Evolutionary conservation across 1,140 invertebrate species (phyloP), one percentile per base, ranked within the genome.

Genomic region (Probaryconus sp.): DNA sequence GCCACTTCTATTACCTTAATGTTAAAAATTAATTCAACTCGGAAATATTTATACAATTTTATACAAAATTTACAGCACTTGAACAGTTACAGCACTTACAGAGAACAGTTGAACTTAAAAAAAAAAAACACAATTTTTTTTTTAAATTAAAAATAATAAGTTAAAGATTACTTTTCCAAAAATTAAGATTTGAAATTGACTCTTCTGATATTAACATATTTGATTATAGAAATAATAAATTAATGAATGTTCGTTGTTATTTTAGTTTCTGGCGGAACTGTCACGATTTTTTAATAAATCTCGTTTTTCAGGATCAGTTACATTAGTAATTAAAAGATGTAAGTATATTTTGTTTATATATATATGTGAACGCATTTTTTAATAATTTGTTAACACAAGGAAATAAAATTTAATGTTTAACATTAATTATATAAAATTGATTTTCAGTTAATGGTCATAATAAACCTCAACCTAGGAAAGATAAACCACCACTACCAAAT

Each of bases 391-490:
- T n/a, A n/a, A n/a, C n/a, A n/a, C n/a, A n/a, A n/a, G n/a, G n/a
- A 50, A 35, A 31, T 47, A 53, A 17, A 20, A 37, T 13, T 33
- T 21, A 48, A 51, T 45, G 9, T n/a, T 58, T 35, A 65, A 31
- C 30, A 13, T 28, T 42, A 38, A 21, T 47, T n/a, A n/a, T 64
- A 28, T 48, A 24, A 24, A 10, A 1, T 71, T 38, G n/a, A n/a
- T 85, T 91, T 30, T 71, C 30, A 95, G 94, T 93, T 88, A 92
- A 95, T 91, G 94, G 94, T 33, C 81, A 90, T 35, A 91, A 91
- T 69, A 93, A 91, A 83, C 93, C 93, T 14, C 88, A 87, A 51
- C 93, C 92, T 17, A 87, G 90, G 60, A 83, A 89, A 78, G 90
- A 89, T 1, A 89, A 83, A 83, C 90, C 90, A 74, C 85, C 86